phyloP scores from a whole-genome alignment of 2,113 vertebrate genomes.

The Agelaius phoeniceus region DNA sequence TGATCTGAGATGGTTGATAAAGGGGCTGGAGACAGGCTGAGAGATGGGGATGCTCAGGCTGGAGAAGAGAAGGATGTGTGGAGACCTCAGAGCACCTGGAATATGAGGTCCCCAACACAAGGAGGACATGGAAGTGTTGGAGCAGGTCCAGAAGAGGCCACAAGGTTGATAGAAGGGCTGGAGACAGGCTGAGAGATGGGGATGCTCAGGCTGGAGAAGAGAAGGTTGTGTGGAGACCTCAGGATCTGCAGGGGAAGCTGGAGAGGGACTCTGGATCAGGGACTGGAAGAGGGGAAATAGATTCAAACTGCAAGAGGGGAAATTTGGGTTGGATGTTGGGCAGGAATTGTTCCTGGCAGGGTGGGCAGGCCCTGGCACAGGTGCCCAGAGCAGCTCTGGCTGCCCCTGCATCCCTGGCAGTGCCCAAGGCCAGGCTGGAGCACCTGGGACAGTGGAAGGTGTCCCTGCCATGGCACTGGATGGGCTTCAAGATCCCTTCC shows the following conservation, averaged over 20 bases:
- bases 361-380: background rate
- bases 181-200: background rate
- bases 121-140: no score
- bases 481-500: background rate
- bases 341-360: background rate
- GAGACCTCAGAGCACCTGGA: background rate
- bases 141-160: background rate
- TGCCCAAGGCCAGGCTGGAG: background rate
- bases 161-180: background rate
- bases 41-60: background rate
- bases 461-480: background rate
- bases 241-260: background rate
- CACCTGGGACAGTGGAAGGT: rapidly evolving
- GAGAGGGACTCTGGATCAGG: background rate
- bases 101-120: no score
- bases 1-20: background rate
- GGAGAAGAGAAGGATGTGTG: background rate
- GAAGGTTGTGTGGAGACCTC: background rate
- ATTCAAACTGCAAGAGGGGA: background rate
- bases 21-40: background rate
- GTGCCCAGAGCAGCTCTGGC: background rate
- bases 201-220: background rate
- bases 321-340: background rate
- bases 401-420: background rate
- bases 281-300: background rate